Conservation (phyloP, 1,140 invertebrate genomes). For the Melipona quadrifasciata region DNA sequence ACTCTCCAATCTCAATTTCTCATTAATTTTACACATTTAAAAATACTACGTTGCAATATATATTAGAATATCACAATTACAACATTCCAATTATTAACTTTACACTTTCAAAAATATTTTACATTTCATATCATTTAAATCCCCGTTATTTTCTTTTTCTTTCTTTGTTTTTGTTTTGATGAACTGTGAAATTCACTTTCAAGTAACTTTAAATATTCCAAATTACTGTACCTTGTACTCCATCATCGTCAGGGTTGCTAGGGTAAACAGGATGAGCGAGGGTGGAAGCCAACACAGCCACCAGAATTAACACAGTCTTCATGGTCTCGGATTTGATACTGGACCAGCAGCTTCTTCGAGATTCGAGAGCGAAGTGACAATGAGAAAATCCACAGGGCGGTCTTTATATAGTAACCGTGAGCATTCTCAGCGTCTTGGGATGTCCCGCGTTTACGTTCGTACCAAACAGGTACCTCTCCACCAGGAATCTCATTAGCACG, state of each 20-base stretch:
- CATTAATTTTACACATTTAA: too few relatives aligned
- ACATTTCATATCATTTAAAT: too few relatives aligned
- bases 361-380: slow-evolving; percentile 49
- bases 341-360: not conserved
- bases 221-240: slow-evolving; percentile 10
- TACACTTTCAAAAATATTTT: not conserved
- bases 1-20: too few relatives aligned
- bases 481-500: slow-evolving; percentile 50
- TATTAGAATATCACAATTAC: too few relatives aligned
- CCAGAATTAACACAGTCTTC: slow-evolving; percentile 1
- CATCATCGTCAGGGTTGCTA: not conserved
- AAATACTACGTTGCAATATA: too few relatives aligned
- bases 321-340: not conserved
- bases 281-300: not conserved
- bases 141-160: too few relatives aligned
- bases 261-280: not conserved
- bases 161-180: too few relatives aligned
- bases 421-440: slow-evolving; percentile 36
- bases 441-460: slow-evolving; percentile 46
- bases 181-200: not conserved
- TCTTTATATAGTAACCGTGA: slow-evolving; percentile 58
- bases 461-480: slow-evolving; percentile 20
- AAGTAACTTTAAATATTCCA: not conserved
- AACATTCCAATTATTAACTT: not conserved
- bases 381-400: slow-evolving; percentile 39